A percentile compares a stretch with the other conserved stretches of the same genome.
These are phyloP conservation scores for Octodonta nipae DNA, from an alignment of 2,888 invertebrate genomes.

Conservation along the genomic window DNA sequence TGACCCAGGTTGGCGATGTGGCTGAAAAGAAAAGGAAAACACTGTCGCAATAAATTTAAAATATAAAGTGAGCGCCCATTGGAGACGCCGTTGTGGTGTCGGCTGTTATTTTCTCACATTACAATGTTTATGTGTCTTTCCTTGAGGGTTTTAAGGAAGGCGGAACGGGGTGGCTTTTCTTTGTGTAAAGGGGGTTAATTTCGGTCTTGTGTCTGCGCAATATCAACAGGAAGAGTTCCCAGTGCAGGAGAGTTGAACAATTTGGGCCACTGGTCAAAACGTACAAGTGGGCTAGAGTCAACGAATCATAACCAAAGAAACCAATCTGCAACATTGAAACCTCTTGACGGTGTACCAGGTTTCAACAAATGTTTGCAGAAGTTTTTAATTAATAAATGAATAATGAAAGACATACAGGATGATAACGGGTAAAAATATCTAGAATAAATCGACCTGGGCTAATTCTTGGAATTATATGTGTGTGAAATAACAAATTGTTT, in stretches of 20 bases:
- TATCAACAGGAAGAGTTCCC: not conserved
- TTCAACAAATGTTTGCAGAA: too few relatives aligned
- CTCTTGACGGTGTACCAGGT: too few relatives aligned
- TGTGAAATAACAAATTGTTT: too few relatives aligned
- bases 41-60: constrained; percentile 26
- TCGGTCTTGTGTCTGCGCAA: too few relatives aligned
- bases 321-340: too few relatives aligned
- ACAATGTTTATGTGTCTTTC: constrained; percentile 27
- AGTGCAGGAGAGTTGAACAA: not conserved
- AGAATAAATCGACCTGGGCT: too few relatives aligned
- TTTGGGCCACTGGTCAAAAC: not conserved
- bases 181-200: constrained; percentile 13
- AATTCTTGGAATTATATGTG: too few relatives aligned
- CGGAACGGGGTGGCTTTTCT: too few relatives aligned
- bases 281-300: too few relatives aligned
- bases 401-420: not conserved
- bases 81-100: constrained; percentile 20
- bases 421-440: not conserved
- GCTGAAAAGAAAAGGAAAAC: constrained; percentile 22
- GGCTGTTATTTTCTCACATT: constrained; percentile 27
- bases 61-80: constrained; percentile 28
- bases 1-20: constrained; percentile 16
- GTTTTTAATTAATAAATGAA: not conserved
- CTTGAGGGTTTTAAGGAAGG: too few relatives aligned
- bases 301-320: too few relatives aligned